Conservation (phyloP, 2,797 vertebrate species). For the Chromobotia macracanthus region DNA sequence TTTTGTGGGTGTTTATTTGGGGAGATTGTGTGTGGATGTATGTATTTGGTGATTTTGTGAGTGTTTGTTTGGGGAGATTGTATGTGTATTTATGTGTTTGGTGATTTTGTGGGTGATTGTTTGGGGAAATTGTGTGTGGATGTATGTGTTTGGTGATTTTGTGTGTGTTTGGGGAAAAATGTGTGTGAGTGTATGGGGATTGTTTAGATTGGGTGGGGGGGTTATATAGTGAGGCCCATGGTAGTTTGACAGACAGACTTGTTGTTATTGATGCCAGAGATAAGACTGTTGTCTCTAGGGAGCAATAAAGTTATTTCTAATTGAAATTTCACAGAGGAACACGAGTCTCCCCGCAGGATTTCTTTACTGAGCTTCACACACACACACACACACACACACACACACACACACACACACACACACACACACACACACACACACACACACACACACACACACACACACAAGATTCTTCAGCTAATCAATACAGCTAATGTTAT, state of each 20-base stretch:
- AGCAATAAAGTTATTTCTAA: slow-evolving; percentile 75
- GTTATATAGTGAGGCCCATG: slow-evolving; percentile 7
- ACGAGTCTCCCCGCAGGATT: slow-evolving; percentile 47
- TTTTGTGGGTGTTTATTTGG: neutral
- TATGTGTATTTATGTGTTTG: neutral
- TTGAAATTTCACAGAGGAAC: slow-evolving; percentile 71
- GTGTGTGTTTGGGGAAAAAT: neutral
- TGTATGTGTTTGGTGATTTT: neutral
- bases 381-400: slow-evolving; percentile 36
- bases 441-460: too few relatives aligned
- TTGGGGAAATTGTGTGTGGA: neutral
- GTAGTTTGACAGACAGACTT: slow-evolving; percentile 70
- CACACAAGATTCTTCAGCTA: slow-evolving; percentile 51
- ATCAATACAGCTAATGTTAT: slow-evolving; percentile 66
- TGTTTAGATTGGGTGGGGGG: slow-evolving; percentile 17
- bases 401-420: slow-evolving; percentile 31
- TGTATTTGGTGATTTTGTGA: neutral
- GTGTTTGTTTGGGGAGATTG: neutral
- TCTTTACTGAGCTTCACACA: slow-evolving; percentile 18
- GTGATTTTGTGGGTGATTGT: neutral
- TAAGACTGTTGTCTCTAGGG: slow-evolving; percentile 69
- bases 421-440: slow-evolving; percentile 28
- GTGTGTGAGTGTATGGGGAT: slow-evolving; percentile 17
- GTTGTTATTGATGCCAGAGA: slow-evolving; percentile 74
- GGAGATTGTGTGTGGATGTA: neutral